Evolutionary conservation across 2,797 vertebrate species (phyloP).

Genomic region (Myotis daubentonii): DNA sequence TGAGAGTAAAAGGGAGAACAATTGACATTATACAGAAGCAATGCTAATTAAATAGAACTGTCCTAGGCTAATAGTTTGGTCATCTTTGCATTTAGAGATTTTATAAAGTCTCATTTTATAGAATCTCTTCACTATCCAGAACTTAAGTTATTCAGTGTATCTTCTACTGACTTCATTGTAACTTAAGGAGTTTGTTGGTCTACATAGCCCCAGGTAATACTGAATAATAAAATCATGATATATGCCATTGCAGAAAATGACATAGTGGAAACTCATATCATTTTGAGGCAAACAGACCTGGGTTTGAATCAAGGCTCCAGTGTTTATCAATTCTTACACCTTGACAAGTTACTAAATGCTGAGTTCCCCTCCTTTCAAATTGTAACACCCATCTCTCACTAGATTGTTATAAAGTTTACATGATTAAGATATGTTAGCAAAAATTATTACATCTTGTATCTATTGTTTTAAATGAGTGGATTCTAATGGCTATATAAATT

Average conservation of each 20-base stretch:
- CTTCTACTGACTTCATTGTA: not conserved
- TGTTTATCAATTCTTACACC: not conserved
- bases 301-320: not conserved
- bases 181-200: not conserved
- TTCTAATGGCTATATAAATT: not conserved
- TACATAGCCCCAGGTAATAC: not conserved
- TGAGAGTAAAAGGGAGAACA: not conserved
- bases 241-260: not conserved
- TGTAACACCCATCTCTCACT: not conserved
- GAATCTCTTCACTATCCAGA: not conserved
- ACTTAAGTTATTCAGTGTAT: not conserved
- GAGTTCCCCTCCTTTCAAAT: not conserved
- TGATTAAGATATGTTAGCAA: not conserved
- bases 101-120: not conserved
- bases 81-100: not conserved
- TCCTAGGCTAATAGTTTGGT: not conserved
- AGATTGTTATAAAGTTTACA: not conserved
- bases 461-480: not conserved
- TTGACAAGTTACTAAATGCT: not conserved
- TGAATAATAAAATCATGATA: not conserved
- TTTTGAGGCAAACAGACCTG: not conserved
- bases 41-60: not conserved
- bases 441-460: not conserved
- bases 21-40: not conserved
- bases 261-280: not conserved